These are phyloP conservation scores for Cheilinus undulatus DNA, from an alignment of 2,113 vertebrate genomes.

Conservation along the genomic window DNA sequence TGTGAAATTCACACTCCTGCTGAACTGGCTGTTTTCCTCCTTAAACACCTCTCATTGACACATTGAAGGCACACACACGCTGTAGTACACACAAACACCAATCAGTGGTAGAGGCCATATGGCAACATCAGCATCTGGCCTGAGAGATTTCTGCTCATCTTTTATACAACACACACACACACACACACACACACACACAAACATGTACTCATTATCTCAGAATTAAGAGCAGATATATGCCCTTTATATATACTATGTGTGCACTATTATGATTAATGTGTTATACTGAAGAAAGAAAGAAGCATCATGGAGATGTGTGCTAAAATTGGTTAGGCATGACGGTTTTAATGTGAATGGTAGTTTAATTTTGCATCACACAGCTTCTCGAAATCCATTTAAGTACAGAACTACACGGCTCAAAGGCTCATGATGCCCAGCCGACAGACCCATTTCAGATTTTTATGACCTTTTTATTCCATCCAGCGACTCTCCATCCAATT, in stretches of 20 bases:
- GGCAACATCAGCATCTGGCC: conserved; percentile 70
- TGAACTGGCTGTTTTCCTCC: conserved; percentile 29
- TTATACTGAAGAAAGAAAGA: not conserved
- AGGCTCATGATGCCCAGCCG: conserved; percentile 22
- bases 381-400: conserved; percentile 41
- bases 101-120: conserved; percentile 70
- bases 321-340: not conserved
- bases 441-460: conserved; percentile 29
- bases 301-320: not conserved
- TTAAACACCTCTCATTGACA: conserved; percentile 31
- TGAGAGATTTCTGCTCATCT: conserved; percentile 60
- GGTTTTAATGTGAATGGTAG: conserved; percentile 24
- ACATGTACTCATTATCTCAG: conserved; percentile 18
- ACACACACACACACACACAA: conserved; percentile 2
- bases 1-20: conserved; percentile 23
- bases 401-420: conserved; percentile 16
- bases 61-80: conserved; percentile 11
- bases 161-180: conserved; percentile 65
- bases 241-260: not conserved
- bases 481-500: conserved; percentile 22
- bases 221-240: conserved; percentile 29
- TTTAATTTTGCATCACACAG: conserved; percentile 39
- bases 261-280: not conserved
- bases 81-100: conserved; percentile 43
- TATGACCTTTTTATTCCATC: conserved; percentile 31